phyloP scores from a whole-genome alignment of 2,888 invertebrate genomes.

The Caprella mutica region DNA sequence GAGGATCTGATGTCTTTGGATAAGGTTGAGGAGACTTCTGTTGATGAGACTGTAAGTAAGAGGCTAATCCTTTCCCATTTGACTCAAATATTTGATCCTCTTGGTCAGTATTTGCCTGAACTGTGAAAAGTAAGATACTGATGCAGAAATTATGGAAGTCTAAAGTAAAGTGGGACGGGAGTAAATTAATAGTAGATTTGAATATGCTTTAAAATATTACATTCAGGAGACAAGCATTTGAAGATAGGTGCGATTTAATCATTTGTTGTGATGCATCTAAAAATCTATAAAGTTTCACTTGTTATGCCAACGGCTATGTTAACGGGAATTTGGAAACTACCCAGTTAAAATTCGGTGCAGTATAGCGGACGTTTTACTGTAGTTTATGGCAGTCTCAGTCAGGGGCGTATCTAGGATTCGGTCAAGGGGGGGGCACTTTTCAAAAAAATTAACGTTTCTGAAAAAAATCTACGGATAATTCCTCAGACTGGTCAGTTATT shows the following conservation, averaged over 20 bases:
- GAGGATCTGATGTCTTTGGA: neutral
- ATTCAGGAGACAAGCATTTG: no score
- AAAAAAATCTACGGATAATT: no score
- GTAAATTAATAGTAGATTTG: neutral
- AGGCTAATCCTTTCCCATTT: neutral
- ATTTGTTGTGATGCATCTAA: neutral
- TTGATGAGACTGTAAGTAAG: neutral
- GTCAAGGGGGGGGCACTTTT: no score
- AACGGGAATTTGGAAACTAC: neutral
- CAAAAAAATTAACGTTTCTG: no score
- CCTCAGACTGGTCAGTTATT: no score
- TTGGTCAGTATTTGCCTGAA: neutral
- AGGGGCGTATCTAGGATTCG: no score
- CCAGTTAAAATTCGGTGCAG: no score
- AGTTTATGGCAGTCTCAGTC: no score
- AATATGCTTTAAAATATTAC: neutral
- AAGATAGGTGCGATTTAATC: no score
- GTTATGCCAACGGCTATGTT: neutral
- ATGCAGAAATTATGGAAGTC: no score
- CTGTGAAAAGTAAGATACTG: neutral
- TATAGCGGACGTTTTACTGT: no score
- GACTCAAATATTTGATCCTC: conserved; percentile 2
- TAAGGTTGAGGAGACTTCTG: neutral
- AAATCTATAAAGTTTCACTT: neutral
- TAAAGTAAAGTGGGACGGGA: neutral